Evolutionary conservation across 1,140 invertebrate species (phyloP), one percentile per base, ranked within the genome.

Genomic region (Drosophila lowei): DNA sequence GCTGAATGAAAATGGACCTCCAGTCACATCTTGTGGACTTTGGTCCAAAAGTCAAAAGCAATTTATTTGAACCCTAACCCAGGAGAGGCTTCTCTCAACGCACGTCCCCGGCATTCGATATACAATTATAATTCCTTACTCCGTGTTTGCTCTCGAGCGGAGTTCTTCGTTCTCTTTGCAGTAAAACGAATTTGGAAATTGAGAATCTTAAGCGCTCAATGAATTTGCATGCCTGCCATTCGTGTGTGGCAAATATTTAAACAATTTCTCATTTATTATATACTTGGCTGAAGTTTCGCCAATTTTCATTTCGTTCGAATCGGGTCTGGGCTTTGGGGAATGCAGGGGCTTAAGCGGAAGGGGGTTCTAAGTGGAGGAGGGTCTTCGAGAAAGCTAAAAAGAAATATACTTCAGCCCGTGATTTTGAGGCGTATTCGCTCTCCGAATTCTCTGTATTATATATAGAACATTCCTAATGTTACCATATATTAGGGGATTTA

Each of bases 61-160:
- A 85, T 85, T 85, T 85, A 57, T 77, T 80, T 85, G 80, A 86
- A 86, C 81, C 81, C 66, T 85, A 62, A 65, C 73, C 81, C 77
- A 66, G 48, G 25, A 41, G 30, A 52, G 34, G 52, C 11, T 55
- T 38, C 46, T 41, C 21, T 72, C 46, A 49, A 76, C 56, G 68
- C 81, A 85, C 81, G 81, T 86, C 54, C 21, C 23, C 43, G n/a
- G 30, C 50, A 81, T 81, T 86, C 65, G 74, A 71, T 77, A 53
- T 74, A 57, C 70, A 42, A 59, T 28, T 71, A 73, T 65, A 44
- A 79, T 81, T 58, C 38, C 42, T 53, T 42, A 7, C 23, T 58
- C 38, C 48, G 59, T 68, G n/a, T 43, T 57, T 60, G n/a, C 50
- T 57, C 55, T 74, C 60, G 16, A 28, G 62, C 16, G 61, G 30